Conservation (phyloP, 2,113 vertebrate genomes). For the Ancistrus triradiatus region DNA sequence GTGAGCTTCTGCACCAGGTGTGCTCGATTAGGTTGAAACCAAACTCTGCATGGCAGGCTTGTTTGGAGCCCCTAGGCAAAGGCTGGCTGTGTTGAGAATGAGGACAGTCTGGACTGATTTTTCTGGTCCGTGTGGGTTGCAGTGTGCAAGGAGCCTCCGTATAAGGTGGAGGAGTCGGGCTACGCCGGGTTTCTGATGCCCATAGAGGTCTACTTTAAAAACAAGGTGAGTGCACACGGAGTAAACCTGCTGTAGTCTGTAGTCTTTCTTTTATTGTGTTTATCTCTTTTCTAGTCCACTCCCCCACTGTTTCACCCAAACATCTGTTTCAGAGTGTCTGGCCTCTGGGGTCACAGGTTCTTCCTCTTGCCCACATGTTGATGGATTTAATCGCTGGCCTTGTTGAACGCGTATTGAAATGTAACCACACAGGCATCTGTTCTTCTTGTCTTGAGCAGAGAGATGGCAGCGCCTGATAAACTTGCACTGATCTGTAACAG, state of each 20-base stretch:
- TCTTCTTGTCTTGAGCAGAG: not conserved
- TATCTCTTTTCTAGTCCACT: not conserved
- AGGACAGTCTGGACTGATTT: not conserved
- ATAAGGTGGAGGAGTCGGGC: conserved; percentile 98
- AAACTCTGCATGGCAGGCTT: too few species aligned
- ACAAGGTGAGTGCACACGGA: conserved; percentile 76
- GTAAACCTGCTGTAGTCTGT: not conserved
- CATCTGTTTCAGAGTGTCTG: too few species aligned
- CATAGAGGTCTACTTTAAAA: conserved; percentile 98
- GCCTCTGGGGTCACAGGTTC: conserved; percentile 4
- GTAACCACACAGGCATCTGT: not conserved
- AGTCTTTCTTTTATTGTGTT: not conserved
- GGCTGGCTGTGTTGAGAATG: not conserved
- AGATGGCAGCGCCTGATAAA: conserved; percentile 10
- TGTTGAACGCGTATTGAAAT: conserved; percentile 6
- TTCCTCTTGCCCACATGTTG: conserved; percentile 15
- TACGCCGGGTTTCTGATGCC: conserved; percentile 99
- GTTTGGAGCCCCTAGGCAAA: not conserved
- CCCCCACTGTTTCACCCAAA: not conserved
- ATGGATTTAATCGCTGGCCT: conserved; percentile 1
- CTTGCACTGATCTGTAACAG: not conserved
- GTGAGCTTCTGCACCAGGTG: not conserved
- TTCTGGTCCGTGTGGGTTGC: conserved; percentile 45
- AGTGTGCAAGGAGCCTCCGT: conserved; percentile 98
- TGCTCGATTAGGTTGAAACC: conserved; percentile 3